Percentiles rank a stretch among this genome's conserved stretches.
Evolutionary conservation across 2,888 invertebrate species (phyloP).

Genomic region (Orthosia gothica): DNA sequence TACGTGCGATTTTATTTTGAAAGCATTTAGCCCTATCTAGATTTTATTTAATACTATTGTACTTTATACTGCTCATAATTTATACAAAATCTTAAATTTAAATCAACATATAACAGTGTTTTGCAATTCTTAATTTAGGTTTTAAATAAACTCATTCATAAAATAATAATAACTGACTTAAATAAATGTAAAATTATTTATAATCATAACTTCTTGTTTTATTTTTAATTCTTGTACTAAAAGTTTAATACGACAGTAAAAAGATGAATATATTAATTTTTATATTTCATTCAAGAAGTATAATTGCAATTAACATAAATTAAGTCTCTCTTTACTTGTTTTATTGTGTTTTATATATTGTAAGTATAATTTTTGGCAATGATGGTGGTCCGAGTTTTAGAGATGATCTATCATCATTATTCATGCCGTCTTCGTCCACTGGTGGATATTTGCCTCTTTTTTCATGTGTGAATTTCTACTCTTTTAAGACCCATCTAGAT

Average conservation of each 20-base stretch:
- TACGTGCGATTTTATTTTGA: neutral
- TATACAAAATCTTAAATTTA: neutral
- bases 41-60: neutral
- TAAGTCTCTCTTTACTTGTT: slow-evolving; percentile 11
- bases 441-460: neutral
- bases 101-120: neutral
- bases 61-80: too few species aligned
- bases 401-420: neutral
- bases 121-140: neutral
- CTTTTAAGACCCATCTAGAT: too few species aligned
- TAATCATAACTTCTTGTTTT: slow-evolving; percentile 1
- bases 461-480: too few species aligned
- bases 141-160: neutral
- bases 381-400: neutral
- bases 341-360: neutral
- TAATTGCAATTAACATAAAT: slow-evolving; percentile 13
- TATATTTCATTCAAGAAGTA: slow-evolving; percentile 17
- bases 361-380: neutral
- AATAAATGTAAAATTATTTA: neutral
- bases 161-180: neutral
- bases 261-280: slow-evolving; percentile 54
- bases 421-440: neutral
- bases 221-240: slow-evolving; percentile 47
- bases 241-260: slow-evolving; percentile 44
- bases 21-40: neutral